phyloP scores from a whole-genome alignment of 1,140 invertebrate genomes.

The Fopius arisanus region DNA sequence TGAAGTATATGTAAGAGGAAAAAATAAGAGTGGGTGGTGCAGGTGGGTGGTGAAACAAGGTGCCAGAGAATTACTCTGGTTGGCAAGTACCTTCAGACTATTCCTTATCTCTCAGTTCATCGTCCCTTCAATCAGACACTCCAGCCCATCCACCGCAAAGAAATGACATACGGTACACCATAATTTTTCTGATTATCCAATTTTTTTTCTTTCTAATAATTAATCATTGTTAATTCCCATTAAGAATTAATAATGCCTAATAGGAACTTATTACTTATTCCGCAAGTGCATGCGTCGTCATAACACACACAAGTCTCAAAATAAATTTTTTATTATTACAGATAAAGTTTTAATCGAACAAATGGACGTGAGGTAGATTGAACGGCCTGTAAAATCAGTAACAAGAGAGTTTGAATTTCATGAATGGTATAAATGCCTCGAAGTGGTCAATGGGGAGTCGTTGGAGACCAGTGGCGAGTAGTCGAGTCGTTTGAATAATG shows the following conservation, averaged over 20 bases:
- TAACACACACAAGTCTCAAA: no score
- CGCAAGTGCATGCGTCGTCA: no score
- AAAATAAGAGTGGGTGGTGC: background rate
- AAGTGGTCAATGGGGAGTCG: slow-evolving; percentile 11
- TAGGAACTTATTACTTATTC: no score
- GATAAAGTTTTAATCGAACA: background rate
- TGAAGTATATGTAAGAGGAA: background rate
- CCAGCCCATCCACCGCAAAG: no score
- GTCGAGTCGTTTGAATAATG: slow-evolving; percentile 31
- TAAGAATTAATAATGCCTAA: no score
- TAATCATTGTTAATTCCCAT: no score
- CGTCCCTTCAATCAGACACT: background rate
- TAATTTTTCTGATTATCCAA: no score
- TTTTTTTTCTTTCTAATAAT: no score
- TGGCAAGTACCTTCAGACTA: background rate
- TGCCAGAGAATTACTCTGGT: background rate
- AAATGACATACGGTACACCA: no score
- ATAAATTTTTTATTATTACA: no score
- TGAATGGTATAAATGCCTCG: slow-evolving; percentile 1
- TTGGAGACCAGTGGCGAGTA: slow-evolving; percentile 18
- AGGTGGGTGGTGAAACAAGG: background rate
- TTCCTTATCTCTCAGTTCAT: background rate
- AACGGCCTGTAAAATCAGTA: background rate
- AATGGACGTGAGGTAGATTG: background rate
- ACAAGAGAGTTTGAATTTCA: slow-evolving; percentile 9